Evolutionary conservation across 2,113 vertebrate genomes (phyloP).

Genomic region (Vidua macroura): DNA sequence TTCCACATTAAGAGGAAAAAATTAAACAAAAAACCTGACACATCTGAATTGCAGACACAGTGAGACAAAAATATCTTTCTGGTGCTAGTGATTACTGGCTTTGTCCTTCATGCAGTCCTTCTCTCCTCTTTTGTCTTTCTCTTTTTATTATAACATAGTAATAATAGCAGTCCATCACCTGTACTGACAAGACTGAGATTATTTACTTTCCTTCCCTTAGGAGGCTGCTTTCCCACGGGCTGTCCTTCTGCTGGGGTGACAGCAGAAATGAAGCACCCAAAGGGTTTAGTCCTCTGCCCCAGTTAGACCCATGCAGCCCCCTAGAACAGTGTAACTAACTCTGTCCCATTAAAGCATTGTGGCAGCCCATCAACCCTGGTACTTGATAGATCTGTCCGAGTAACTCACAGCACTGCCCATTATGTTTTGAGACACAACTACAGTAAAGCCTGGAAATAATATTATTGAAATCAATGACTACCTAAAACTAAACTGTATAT

Average conservation of each 20-base stretch:
- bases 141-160: background rate
- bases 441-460: background rate
- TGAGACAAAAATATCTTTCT: background rate
- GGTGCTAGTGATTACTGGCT: background rate
- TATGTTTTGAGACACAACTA: background rate
- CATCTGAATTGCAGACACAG: background rate
- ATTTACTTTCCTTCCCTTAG: background rate
- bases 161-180: background rate
- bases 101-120: background rate
- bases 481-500: background rate
- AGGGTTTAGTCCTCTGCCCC: slow-evolving; percentile 1
- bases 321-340: background rate
- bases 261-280: background rate
- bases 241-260: slow-evolving; percentile 6
- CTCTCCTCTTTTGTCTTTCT: background rate
- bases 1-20: background rate
- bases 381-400: background rate
- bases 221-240: background rate
- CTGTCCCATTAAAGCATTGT: background rate
- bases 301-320: background rate
- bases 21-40: background rate
- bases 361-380: background rate
- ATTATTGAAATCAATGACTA: background rate
- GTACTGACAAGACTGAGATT: background rate
- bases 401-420: background rate